A percentile compares a stretch with the other conserved stretches of the same genome.
Conservation (phyloP, 2,797 vertebrate genomes). For the Urosaurus nigricauda region DNA sequence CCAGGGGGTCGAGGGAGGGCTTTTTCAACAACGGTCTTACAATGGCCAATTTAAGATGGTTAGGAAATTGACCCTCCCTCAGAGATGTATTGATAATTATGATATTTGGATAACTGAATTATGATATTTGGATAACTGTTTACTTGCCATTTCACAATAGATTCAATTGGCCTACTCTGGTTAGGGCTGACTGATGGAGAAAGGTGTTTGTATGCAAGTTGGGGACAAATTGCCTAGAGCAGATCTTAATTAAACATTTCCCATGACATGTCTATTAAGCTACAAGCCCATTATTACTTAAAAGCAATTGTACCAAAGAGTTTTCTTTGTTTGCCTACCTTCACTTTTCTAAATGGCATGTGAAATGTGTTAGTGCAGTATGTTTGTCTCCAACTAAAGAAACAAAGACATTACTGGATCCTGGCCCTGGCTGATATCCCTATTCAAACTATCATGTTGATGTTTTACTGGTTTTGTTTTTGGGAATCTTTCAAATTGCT, state of each 20-base stretch:
- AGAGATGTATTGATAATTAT: too few relatives aligned
- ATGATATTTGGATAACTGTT: too few relatives aligned
- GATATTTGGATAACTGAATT: too few relatives aligned
- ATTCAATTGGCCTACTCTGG: too few relatives aligned
- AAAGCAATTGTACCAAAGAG: not conserved
- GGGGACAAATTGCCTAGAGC: not conserved
- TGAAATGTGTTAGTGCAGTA: not conserved
- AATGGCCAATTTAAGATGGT: too few relatives aligned
- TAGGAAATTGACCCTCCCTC: too few relatives aligned
- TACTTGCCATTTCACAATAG: too few relatives aligned
- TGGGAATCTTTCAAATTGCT: not conserved
- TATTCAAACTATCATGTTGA: not conserved
- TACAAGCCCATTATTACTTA: not conserved
- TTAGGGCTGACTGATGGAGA: not conserved
- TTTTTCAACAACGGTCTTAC: too few relatives aligned
- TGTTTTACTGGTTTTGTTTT: not conserved
- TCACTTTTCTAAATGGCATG: not conserved
- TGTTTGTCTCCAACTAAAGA: not conserved
- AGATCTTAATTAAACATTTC: not conserved
- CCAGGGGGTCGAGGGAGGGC: too few relatives aligned
- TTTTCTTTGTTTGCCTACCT: not conserved
- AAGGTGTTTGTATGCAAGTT: not conserved
- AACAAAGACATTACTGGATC: not conserved
- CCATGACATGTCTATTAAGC: not conserved
- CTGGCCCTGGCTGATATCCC: not conserved